phyloP scores from a whole-genome alignment of 2,888 invertebrate species.

The Disparrhopalites patrizii region DNA sequence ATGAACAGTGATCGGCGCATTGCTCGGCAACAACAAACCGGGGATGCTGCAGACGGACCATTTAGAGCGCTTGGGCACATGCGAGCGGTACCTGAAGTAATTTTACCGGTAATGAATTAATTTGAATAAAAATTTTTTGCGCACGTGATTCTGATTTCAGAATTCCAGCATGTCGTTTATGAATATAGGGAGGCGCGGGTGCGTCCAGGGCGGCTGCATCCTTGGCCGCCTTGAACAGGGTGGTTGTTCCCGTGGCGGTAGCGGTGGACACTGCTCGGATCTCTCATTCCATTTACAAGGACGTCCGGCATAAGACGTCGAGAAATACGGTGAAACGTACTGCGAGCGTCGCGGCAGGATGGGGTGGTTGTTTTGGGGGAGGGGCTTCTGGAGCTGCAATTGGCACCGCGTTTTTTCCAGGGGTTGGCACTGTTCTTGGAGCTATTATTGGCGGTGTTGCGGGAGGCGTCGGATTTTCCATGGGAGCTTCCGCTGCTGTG shows the following conservation, averaged over 20 bases:
- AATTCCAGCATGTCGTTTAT: too few species aligned
- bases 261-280: slow-evolving; percentile 5
- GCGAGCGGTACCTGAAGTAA: too few species aligned
- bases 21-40: too few species aligned
- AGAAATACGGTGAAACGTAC: slow-evolving; percentile 17
- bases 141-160: too few species aligned
- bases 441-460: slow-evolving; percentile 2
- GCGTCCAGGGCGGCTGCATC: neutral
- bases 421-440: slow-evolving; percentile 14
- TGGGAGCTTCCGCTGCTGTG: neutral
- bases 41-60: too few species aligned
- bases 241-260: slow-evolving; percentile 14
- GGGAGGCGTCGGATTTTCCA: slow-evolving; percentile 3
- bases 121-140: too few species aligned
- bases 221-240: slow-evolving; percentile 10
- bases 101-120: too few species aligned
- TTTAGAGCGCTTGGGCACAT: too few species aligned
- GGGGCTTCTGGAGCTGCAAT: slow-evolving; percentile 11
- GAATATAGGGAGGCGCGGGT: slow-evolving; percentile 7
- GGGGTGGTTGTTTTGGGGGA: slow-evolving; percentile 9
- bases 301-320: neutral
- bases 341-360: slow-evolving; percentile 17
- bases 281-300: neutral
- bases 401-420: slow-evolving; percentile 6
- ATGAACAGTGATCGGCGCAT: too few species aligned